Evolutionary conservation across 2,888 invertebrate genomes (phyloP), one percentile per base, ranked within the genome.

Genomic region (Notocelia uddmanniana): DNA sequence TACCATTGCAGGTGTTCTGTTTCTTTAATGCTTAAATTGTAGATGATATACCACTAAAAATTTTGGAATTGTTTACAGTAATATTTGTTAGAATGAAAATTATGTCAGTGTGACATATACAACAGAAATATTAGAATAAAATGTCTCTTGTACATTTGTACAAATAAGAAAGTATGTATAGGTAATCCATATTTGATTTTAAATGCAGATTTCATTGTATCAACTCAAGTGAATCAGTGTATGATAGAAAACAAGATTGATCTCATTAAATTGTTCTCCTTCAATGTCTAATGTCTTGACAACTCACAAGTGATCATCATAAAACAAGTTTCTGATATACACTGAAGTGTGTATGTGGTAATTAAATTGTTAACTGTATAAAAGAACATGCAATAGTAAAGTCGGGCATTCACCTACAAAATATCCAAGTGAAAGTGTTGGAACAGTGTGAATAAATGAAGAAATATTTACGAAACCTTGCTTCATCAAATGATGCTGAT

Each of bases 291-390:
- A 58, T 31, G 41, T 26, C 37, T 41, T 21, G n/a, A 66, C 21
- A 59, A 63, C 63, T 63, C 37, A 50, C 50, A 64, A 69, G 23
- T 45, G 59, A 64, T 34, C 37, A 69, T 57, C 60, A 69, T 63
- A 18, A 69, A 69, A 63, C 50, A 19, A n/a, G 64, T 64, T 52
- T 54, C 21, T 64, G 64, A 64, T 15, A 37, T 31, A n/a, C 31
- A 62, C 48, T 52, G 11, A 15, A 21, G 50, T 9, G 23, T 8
- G 54, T 21, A 54, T 8, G 18, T 41, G 41, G 58, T 66, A 60
- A 71, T 71, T 59, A 67, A 34, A 60, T 60, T 71, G 31, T 26
- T 45, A 18, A 23, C 48, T 67, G 19, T 54, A 45, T 70, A 72
- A 68, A 72, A 68, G 55, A 57, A 52, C 45, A 41, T 57, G 57